Conservation (phyloP, 2,113 vertebrate genomes). For the Sebastes fasciatus region DNA sequence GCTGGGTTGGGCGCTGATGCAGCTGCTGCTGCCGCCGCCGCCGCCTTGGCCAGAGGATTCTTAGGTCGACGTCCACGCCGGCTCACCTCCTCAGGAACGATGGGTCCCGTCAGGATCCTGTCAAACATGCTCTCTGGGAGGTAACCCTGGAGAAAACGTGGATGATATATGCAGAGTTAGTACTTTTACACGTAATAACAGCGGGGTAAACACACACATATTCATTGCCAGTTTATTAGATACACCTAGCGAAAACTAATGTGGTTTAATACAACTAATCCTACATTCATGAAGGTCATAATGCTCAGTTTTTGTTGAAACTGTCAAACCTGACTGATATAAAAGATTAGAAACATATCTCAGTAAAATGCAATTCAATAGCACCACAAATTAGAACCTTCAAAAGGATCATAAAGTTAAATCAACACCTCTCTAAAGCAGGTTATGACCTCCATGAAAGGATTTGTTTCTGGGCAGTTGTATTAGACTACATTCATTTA, state of each 20-base stretch:
- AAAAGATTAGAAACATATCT: too few relatives aligned
- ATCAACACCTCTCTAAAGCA: background rate
- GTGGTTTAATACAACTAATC: background rate
- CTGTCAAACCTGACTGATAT: too few relatives aligned
- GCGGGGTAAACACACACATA: background rate
- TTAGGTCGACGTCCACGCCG: slow-evolving; percentile 95
- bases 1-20: slow-evolving; percentile 74
- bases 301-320: background rate
- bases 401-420: background rate
- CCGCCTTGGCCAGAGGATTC: slow-evolving; percentile 90
- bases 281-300: background rate
- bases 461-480: background rate
- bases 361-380: background rate
- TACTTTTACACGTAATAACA: background rate
- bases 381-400: background rate
- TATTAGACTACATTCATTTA: background rate
- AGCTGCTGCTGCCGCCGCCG: slow-evolving; percentile 68
- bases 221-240: background rate
- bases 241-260: background rate
- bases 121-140: slow-evolving; percentile 98
- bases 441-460: background rate
- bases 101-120: slow-evolving; percentile 96
- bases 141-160: slow-evolving; percentile 87
- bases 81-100: slow-evolving; percentile 97
- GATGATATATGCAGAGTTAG: background rate